phyloP scores from a whole-genome alignment of 2,113 vertebrate genomes.

The Erythrolamprus reginae region DNA sequence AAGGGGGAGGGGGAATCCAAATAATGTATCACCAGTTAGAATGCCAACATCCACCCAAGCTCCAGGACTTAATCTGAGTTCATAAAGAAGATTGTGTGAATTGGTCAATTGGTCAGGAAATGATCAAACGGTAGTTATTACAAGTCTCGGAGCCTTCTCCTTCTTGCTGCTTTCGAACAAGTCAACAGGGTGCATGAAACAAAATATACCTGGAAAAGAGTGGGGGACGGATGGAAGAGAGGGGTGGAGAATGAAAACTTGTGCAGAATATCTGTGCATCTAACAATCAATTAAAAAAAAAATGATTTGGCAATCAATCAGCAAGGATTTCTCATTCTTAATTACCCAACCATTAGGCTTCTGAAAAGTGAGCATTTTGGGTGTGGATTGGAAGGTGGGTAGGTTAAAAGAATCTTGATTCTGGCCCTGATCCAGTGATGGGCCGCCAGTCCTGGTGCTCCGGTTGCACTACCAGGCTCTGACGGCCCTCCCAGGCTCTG shows the following conservation, averaged over 20 bases:
- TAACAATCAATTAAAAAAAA: not conserved
- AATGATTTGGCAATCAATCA: not conserved
- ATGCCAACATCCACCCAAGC: no score
- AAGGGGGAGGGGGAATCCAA: no score
- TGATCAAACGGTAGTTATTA: no score
- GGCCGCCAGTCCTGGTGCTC: no score
- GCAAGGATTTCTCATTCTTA: not conserved
- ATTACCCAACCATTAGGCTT: not conserved
- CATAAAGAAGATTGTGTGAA: not conserved
- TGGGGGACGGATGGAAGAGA: not conserved
- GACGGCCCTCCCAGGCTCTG: no score
- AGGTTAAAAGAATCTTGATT: not conserved
- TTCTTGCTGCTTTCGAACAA: not conserved
- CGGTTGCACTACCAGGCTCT: no score
- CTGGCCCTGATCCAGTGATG: not conserved
- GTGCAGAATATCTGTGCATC: not conserved
- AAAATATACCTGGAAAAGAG: not conserved
- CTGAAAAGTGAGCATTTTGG: not conserved
- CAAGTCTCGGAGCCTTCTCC: not conserved
- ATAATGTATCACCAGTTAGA: no score
- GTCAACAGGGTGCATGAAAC: not conserved
- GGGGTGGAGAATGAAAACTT: not conserved
- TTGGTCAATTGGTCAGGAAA: not conserved
- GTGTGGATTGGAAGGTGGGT: not conserved
- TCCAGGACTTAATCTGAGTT: no score